Base-by-base conservation (phyloP, 1,140 invertebrate genomes). In the Dreissena polymorpha region DNA sequence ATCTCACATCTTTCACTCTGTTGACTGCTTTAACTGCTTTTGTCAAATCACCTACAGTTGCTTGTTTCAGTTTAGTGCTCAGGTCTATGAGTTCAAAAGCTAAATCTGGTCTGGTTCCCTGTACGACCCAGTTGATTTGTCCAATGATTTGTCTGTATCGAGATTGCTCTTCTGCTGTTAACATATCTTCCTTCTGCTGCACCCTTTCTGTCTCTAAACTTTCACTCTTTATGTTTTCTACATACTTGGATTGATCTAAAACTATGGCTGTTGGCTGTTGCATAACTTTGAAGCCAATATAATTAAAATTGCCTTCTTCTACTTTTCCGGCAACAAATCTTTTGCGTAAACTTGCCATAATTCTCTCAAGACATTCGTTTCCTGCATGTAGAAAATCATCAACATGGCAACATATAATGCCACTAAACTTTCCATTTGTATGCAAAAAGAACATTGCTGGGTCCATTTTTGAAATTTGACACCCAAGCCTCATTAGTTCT, bases 341-440 rank as follows among this genome's bases (percentile, higher is more conserved):
- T 67, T 67, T 77, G 65, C 60, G 64, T 27, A 77, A 39, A 67
- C 60, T 65, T 21, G 64, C 57, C 76, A 79, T 68, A 53, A 79
- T 70, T 51, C 68, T 69, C 29, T 79, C 67, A 49, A 70, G 50
- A 25, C 64, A 67, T 67, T 77, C 39, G 23, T 77, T 64, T 67
- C 74, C 60, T 67, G 57, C 73, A 75, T 75, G 73, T 0, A 78
- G 49, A 78, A 76, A 76, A 68, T 78, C 75, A 68, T 78, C 75
- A 64, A 78, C 75, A 68, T 75, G 73, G 29, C 73, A 75, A 75
- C 73, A 75, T 64, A 75, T 75, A 21, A 77, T 68, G 21, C 57
- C 74, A 18, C 60, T 77, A 5, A 77, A 64, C 29, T 77, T 77
- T 63, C 60, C 74, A 27, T 64, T 64, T 65, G 74, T 77, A 64